Evolutionary conservation across 53 echinoderm and acorn worm species (phyloP), one percentile per base, ranked within the genome.

Genomic region (Mesocentrotus franciscanus): DNA sequence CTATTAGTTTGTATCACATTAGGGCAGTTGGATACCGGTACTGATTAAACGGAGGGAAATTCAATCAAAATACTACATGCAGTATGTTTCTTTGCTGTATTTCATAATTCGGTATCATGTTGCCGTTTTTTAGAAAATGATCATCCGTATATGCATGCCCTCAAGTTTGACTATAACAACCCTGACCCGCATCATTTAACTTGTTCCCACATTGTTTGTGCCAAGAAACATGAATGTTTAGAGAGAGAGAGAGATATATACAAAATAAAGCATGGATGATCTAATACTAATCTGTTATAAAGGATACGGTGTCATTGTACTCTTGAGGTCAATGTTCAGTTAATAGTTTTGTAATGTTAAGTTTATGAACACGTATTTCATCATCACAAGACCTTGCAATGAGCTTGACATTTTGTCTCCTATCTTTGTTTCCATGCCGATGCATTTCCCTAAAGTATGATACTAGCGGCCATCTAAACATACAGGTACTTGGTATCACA

Each of bases 371-470:
- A 32, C 29, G 26, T 76, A 76, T 33, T 4, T 14, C 33, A 32
- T 76, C 6, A 15, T 76, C 76, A 76, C 30, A 33, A 76, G 76
- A 76, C 76, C 76, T 76, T 76, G 76, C 29, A 26, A 32, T 76
- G 76, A 76, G 76, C 33, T 33, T 76, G 76, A 76, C 76, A 14
- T 90, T 58, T 61, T 60, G 27, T 58, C 34, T 60, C 61, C 29
- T 90, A 13, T 90, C 33, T 90, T 90, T 90, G 33, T 61, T 90
- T 90, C 59, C 90, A 34, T 92, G 11, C 27, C 78, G 58, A 92
- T 78, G 93, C 93, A 27, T 93, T 78, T n/a, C 93, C 93, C 78
- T 14, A 56, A 78, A 93, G 93, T 93, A 93, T 93, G 93, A 93
- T 49, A 93, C 78, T 78, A 78, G 93, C 93, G 79, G 93, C 35